Evolutionary conservation across 2,888 invertebrate species (phyloP), one percentile per base, ranked within the genome.

Genomic region (Asteroscopus sphinx): DNA sequence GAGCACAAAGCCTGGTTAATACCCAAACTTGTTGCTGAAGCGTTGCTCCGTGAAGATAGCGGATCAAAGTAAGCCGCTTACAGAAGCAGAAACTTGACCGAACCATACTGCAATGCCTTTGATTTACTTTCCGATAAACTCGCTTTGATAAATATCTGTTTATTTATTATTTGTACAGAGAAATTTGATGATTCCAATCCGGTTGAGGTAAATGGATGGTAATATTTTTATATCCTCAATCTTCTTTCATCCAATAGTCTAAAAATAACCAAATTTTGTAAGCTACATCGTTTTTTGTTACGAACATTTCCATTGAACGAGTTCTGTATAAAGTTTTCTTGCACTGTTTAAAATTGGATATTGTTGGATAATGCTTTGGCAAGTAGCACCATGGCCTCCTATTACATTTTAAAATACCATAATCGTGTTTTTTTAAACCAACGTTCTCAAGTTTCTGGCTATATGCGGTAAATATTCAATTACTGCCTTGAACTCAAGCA

Each of bases 41-140:
- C 77, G 71, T 72, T 68, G 68, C 70, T 68, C 69, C 63, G 52
- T 68, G 68, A 67, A 73, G 82, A 77, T 75, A 79, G 71, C 59
- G 80, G 79, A 82, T 82, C 78, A 69, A 74, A 76, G 67, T 81
- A 82, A 82, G 80, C 80, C 65, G 82, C 81, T 82, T 82, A 81
- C 63, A 73, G 60, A 64, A 65, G 56, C 68, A 72, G 59, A 76
- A 80, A 81, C 79, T 82, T 79, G 78, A 75, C 82, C 79, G 68
- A 63, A 41, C 70, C 48, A 55, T 55, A 68, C 61, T 69, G 71
- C 70, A 70, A 51, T 59, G 68, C 61, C 77, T 77, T 76, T 79
- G 76, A 79, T 79, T 79, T 74, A 74, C 71, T 64, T 58, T 42
- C 45, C 59, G 57, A 71, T 73, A 71, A 73, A 71, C 42, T 51